These are phyloP conservation scores for Syngnathus scovelli DNA, from an alignment of 2,113 vertebrate genomes.

Conservation along the genomic window DNA sequence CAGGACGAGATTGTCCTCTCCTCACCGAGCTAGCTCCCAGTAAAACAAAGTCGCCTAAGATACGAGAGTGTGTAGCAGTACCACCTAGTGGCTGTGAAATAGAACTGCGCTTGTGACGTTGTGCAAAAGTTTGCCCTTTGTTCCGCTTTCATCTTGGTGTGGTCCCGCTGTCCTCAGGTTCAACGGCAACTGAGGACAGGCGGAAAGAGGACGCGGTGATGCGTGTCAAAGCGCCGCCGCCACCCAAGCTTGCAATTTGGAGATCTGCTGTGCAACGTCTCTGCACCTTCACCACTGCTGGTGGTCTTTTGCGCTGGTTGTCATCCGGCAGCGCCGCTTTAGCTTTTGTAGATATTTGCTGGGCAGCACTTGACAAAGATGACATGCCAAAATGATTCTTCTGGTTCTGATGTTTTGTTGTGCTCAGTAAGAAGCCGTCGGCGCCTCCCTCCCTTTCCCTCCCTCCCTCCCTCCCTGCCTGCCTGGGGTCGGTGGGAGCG, in stretches of 20 bases:
- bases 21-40: no score
- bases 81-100: no score
- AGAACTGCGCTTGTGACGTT: no score
- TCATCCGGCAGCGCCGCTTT: constrained; percentile 20
- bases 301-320: constrained; percentile 31
- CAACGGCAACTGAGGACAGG: constrained; percentile 22
- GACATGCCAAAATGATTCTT: constrained; percentile 42
- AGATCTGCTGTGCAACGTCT: constrained; percentile 66
- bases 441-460: no score
- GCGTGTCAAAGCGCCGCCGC: constrained; percentile 33
- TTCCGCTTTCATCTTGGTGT: no score
- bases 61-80: no score
- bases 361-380: constrained; percentile 50
- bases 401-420: constrained; percentile 14
- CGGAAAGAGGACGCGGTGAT: not conserved
- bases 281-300: constrained; percentile 43
- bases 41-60: no score
- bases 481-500: not conserved
- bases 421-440: not conserved
- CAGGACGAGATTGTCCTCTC: no score
- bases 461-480: no score
- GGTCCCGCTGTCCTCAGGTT: constrained; percentile 36
- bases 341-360: constrained; percentile 37
- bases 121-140: not conserved
- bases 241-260: constrained; percentile 40